Evolutionary conservation across 2,113 vertebrate genomes (phyloP).

Genomic region (Hirundichthys speculiger): DNA sequence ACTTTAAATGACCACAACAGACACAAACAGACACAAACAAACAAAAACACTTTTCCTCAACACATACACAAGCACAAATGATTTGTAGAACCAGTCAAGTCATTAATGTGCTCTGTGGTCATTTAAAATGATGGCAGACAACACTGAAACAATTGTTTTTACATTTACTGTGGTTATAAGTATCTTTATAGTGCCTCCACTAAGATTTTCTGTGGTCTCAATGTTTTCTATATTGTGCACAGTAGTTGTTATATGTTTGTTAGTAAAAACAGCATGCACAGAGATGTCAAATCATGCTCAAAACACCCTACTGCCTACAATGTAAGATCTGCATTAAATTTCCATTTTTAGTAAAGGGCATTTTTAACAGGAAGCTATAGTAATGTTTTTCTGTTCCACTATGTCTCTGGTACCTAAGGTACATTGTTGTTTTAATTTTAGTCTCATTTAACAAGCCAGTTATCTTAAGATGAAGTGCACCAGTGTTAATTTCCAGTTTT

Average conservation of each 20-base stretch:
- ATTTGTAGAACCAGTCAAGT: conserved; percentile 18
- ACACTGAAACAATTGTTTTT: conserved; percentile 9
- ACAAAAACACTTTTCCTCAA: background rate
- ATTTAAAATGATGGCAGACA: conserved; percentile 15
- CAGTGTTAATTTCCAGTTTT: conserved; percentile 37
- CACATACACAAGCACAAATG: background rate
- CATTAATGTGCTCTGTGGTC: background rate
- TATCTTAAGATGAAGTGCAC: conserved; percentile 24
- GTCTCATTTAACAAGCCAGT: conserved; percentile 7
- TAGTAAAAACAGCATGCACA: conserved; percentile 60
- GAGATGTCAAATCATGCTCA: conserved; percentile 56
- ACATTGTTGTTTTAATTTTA: conserved; percentile 13
- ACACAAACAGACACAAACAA: conserved; percentile 3
- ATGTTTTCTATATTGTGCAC: conserved; percentile 12
- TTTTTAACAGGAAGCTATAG: conserved; percentile 36
- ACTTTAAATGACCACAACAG: conserved; percentile 12
- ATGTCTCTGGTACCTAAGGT: conserved; percentile 15
- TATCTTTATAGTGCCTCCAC: conserved; percentile 4
- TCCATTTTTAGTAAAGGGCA: conserved; percentile 38
- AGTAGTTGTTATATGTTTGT: conserved; percentile 19
- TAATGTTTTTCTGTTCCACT: conserved; percentile 11
- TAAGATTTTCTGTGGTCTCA: conserved; percentile 12
- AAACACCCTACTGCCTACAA: conserved; percentile 36
- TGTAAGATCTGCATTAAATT: conserved; percentile 2
- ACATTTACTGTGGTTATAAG: conserved; percentile 8